Evolutionary conservation across 35 echinoderm and acorn worm genomes (phyloP).

Genomic region (Ophiothrix spiculata): DNA sequence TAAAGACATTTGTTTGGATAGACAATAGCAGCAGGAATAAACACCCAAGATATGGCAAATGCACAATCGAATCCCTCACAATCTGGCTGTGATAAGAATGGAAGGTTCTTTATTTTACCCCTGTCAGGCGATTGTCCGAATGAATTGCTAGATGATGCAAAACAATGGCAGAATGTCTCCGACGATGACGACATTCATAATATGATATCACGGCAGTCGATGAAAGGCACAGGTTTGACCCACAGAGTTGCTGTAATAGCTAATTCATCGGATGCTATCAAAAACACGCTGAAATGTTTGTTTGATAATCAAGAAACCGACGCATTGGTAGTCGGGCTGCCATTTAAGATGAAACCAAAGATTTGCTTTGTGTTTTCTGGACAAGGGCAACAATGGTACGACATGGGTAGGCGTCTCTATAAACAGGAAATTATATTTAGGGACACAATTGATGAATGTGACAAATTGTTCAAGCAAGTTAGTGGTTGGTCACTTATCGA

Average conservation of each 20-base stretch:
- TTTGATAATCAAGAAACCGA: slow-evolving; percentile 25
- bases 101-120: slow-evolving; percentile 60
- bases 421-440: slow-evolving; percentile 63
- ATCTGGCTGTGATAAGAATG: too few relatives aligned
- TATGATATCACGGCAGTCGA: slow-evolving; percentile 69
- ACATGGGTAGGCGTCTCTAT: slow-evolving; percentile 91
- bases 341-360: too few relatives aligned
- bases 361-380: slow-evolving; percentile 90
- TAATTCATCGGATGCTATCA: slow-evolving; percentile 60
- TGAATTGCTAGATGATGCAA: slow-evolving; percentile 54
- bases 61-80: too few relatives aligned
- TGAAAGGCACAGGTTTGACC: slow-evolving; percentile 58
- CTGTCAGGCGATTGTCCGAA: slow-evolving; percentile 75
- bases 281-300: slow-evolving; percentile 45
- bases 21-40: too few relatives aligned
- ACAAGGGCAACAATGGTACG: slow-evolving; percentile 82
- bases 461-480: slow-evolving; percentile 64
- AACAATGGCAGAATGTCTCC: slow-evolving; percentile 64
- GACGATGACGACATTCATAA: slow-evolving; percentile 65
- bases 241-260: slow-evolving; percentile 66
- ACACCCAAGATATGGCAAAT: too few relatives aligned
- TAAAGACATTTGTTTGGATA: too few relatives aligned
- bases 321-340: slow-evolving; percentile 13
- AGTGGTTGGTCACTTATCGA: slow-evolving; percentile 85
- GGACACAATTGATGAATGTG: slow-evolving; percentile 58